These are phyloP conservation scores for Microcebus murinus DNA, from an alignment of 2,113 vertebrate species.

Conservation along the genomic window DNA sequence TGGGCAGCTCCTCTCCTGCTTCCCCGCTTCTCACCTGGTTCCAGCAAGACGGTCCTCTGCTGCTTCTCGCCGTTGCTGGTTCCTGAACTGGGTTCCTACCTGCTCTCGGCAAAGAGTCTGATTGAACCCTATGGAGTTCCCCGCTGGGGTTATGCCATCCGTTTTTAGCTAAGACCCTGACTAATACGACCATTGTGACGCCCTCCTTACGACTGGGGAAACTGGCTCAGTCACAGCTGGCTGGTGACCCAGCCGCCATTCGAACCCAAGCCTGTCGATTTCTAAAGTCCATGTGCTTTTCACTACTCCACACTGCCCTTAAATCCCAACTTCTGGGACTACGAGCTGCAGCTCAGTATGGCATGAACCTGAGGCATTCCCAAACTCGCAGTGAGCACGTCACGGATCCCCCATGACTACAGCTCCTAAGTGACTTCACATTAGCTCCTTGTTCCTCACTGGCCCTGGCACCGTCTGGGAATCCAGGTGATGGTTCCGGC, in stretches of 20 bases:
- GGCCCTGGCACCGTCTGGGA: neutral
- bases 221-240: neutral
- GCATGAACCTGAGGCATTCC: neutral
- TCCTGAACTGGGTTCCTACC: neutral
- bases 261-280: neutral
- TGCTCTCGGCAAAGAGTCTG: neutral
- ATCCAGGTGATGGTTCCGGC: neutral
- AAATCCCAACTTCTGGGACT: neutral
- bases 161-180: neutral
- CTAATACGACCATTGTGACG: neutral
- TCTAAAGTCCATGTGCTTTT: neutral
- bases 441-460: neutral
- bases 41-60: neutral
- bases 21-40: neutral
- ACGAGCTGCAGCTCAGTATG: neutral
- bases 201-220: neutral
- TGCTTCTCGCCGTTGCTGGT: neutral
- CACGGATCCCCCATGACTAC: accelerated
- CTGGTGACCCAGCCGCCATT: neutral
- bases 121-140: neutral
- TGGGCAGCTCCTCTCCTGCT: neutral
- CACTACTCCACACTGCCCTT: no score
- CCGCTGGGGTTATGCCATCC: neutral
- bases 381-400: neutral
- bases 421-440: accelerated